Conservation (phyloP, 2,888 invertebrate species). For the Sphaerophoria taeniata region DNA sequence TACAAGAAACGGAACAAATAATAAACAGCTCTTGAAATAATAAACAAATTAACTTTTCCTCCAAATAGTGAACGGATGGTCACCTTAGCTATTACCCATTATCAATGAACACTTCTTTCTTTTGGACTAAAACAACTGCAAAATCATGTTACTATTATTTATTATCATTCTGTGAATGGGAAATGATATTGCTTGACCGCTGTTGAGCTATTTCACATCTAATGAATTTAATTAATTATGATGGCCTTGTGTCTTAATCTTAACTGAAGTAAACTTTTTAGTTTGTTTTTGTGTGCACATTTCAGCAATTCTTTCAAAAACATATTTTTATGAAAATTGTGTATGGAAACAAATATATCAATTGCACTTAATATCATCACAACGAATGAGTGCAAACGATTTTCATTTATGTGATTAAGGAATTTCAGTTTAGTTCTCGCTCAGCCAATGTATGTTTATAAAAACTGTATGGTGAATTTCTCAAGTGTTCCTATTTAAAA, state of each 20-base stretch:
- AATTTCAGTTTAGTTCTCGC: no score
- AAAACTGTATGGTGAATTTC: no score
- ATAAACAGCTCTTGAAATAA: no score
- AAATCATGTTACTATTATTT: constrained; percentile 28
- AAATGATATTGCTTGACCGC: constrained; percentile 44
- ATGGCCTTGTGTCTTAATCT: background rate
- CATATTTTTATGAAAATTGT: background rate
- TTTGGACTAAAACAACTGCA: constrained; percentile 38
- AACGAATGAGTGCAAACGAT: no score
- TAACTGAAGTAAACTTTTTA: background rate
- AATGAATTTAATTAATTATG: background rate
- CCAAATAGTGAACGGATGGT: constrained; percentile 18
- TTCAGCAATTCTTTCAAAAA: background rate
- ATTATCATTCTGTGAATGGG: constrained; percentile 22
- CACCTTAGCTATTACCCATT: constrained; percentile 14
- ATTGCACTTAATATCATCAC: no score
- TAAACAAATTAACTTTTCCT: no score
- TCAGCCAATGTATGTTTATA: no score
- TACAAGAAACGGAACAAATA: no score
- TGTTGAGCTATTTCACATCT: constrained; percentile 15
- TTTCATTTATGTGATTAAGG: no score
- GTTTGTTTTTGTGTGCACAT: background rate
- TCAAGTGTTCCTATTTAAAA: no score
- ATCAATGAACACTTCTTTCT: background rate
- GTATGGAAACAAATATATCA: no score